Percentiles rank a stretch among this genome's conserved stretches.
Evolutionary conservation across 2,888 invertebrate species (phyloP).

Genomic region (Tipula unca): DNA sequence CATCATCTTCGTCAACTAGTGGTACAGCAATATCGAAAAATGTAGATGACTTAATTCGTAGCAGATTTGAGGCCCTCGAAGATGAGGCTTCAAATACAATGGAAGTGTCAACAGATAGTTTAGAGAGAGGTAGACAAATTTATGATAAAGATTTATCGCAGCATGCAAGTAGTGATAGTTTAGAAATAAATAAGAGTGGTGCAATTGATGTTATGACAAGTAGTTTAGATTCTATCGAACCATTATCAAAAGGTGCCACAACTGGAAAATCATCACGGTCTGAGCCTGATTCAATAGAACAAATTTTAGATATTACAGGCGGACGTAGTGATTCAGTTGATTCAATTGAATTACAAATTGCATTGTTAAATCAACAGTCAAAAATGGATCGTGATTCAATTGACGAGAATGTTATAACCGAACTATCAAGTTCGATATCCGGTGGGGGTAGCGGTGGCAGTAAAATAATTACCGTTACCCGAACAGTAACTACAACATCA

Average conservation of each 20-base stretch:
- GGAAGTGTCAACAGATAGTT: constrained; percentile 55
- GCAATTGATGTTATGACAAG: constrained; percentile 46
- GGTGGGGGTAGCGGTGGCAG: background rate
- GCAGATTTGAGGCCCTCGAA: constrained; percentile 37
- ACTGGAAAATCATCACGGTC: constrained; percentile 33
- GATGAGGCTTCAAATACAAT: constrained; percentile 44
- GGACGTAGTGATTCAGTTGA: constrained; percentile 38
- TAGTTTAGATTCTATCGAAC: constrained; percentile 46
- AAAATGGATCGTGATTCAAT: constrained; percentile 29
- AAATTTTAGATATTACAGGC: constrained; percentile 23
- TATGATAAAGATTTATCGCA: constrained; percentile 34
- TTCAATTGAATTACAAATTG: constrained; percentile 35
- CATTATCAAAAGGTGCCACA: constrained; percentile 37
- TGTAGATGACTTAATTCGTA: constrained; percentile 39
- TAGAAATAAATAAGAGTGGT: constrained; percentile 52
- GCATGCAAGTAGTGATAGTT: constrained; percentile 57
- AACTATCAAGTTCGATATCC: constrained; percentile 25
- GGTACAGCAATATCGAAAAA: constrained; percentile 22
- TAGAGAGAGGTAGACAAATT: constrained; percentile 39
- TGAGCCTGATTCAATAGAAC: constrained; percentile 39
- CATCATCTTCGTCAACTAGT: background rate
- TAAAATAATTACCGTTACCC: constrained; percentile 24
- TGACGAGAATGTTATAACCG: constrained; percentile 29
- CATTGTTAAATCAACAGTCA: constrained; percentile 26
- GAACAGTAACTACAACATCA: constrained; percentile 22